Percentiles rank a stretch among this genome's conserved stretches.
phyloP scores from a whole-genome alignment of 2,797 vertebrate genomes.

The Myotis daubentonii region DNA sequence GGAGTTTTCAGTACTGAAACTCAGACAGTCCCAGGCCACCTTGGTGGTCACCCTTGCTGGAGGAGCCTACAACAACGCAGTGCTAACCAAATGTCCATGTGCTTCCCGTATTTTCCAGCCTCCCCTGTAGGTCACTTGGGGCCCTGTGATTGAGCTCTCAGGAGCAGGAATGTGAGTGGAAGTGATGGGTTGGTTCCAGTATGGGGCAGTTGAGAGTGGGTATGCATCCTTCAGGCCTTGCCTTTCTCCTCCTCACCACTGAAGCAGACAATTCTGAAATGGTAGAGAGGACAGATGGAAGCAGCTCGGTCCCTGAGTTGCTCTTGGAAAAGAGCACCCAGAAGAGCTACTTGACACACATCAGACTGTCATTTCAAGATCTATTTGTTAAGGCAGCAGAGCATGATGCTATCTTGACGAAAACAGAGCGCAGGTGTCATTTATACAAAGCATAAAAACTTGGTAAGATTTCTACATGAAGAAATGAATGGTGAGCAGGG shows the following conservation, averaged over 20 bases:
- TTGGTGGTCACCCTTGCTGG: neutral
- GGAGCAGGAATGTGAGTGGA: neutral
- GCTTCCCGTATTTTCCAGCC: neutral
- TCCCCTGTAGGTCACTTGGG: neutral
- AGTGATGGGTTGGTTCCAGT: neutral
- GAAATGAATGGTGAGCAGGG: neutral
- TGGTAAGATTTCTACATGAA: neutral
- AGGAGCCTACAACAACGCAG: too few species aligned
- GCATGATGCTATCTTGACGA: neutral
- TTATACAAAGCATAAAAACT: neutral
- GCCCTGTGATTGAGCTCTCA: neutral
- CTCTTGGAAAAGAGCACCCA: neutral
- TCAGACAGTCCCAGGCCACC: neutral
- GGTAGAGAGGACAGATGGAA: neutral
- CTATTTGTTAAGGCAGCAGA: neutral
- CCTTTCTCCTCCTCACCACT: neutral
- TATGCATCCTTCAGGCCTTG: neutral
- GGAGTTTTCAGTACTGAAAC: neutral
- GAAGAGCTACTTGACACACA: neutral
- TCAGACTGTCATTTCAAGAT: neutral
- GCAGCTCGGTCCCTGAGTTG: neutral
- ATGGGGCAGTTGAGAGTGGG: too few species aligned
- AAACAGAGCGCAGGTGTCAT: neutral
- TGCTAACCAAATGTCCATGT: neutral
- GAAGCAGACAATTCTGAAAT: neutral